A percentile compares a stretch with the other conserved stretches of the same genome.
phyloP scores from a whole-genome alignment of 2,113 vertebrate genomes.

The Perccottus glenii region DNA sequence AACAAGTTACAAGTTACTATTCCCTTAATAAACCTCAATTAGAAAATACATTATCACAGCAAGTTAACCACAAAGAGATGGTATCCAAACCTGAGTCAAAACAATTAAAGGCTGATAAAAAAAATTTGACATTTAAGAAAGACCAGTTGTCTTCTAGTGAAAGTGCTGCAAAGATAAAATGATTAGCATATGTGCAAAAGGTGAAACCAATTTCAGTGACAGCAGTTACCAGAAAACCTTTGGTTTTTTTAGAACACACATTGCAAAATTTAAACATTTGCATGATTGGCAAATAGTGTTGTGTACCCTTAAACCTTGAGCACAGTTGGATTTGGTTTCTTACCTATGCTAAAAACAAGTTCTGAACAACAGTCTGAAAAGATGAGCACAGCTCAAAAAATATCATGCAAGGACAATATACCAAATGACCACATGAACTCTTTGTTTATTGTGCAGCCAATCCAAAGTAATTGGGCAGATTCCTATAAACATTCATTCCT shows the following conservation, averaged over 20 bases:
- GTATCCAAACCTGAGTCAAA: not conserved
- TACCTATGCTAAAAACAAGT: not conserved
- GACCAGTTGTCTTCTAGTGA: constrained; percentile 1
- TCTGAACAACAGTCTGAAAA: not conserved
- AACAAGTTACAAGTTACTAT: constrained; percentile 10
- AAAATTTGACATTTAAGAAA: not conserved
- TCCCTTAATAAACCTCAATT: constrained; percentile 34
- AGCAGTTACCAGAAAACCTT: constrained; percentile 5
- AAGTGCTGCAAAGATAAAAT: constrained; percentile 39
- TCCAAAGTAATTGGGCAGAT: not conserved
- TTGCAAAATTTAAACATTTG: not conserved
- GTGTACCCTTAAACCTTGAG: too few relatives aligned
- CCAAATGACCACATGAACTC: not conserved
- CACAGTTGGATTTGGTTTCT: not conserved
- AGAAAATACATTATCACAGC: constrained; percentile 5
- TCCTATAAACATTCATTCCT: not conserved
- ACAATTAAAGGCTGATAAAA: not conserved
- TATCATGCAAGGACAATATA: not conserved
- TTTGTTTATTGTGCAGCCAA: too few relatives aligned
- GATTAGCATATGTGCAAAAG: not conserved
- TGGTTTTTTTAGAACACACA: not conserved
- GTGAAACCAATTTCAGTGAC: not conserved
- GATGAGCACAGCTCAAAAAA: constrained; percentile 2
- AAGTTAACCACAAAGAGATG: not conserved
- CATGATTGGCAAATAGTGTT: not conserved